Evolutionary conservation across 1,140 invertebrate species (phyloP).

Genomic region (Monomorium pharaonis): DNA sequence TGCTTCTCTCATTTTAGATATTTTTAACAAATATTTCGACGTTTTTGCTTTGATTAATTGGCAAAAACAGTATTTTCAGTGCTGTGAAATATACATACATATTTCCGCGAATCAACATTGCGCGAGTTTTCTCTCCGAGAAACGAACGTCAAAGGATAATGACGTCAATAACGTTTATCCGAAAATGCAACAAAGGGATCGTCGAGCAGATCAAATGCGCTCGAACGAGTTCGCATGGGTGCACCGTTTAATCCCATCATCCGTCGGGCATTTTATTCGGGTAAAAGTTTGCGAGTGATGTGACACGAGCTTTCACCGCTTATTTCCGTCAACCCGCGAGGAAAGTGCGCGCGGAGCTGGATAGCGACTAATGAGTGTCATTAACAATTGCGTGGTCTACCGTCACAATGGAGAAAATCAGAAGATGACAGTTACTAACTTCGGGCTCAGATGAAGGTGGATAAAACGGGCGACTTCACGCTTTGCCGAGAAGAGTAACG

Average conservation of each 20-base stretch:
- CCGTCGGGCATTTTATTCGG: slow-evolving; percentile 17
- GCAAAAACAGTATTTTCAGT: neutral
- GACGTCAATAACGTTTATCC: neutral
- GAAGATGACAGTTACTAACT: slow-evolving; percentile 47
- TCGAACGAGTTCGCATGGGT: neutral
- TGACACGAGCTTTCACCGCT: slow-evolving; percentile 77
- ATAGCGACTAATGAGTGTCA: slow-evolving; percentile 62
- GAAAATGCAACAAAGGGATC: neutral
- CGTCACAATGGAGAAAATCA: slow-evolving; percentile 76
- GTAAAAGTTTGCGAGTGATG: slow-evolving; percentile 65
- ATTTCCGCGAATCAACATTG: neutral
- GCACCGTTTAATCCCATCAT: neutral
- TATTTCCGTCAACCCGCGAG: slow-evolving; percentile 74
- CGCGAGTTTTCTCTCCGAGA: neutral
- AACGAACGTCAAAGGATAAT: neutral
- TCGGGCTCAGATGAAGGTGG: slow-evolving; percentile 60
- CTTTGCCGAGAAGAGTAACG: slow-evolving; percentile 56
- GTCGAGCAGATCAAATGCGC: neutral
- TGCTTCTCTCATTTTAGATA: neutral
- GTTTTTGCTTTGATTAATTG: neutral
- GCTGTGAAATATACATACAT: neutral
- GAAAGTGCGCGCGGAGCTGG: slow-evolving; percentile 60
- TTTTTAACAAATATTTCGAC: neutral
- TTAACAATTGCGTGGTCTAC: slow-evolving; percentile 57
- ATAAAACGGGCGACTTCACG: slow-evolving; percentile 65